These are phyloP conservation scores for Lemur catta DNA, from an alignment of 2,797 vertebrate species.

Conservation along the genomic window DNA sequence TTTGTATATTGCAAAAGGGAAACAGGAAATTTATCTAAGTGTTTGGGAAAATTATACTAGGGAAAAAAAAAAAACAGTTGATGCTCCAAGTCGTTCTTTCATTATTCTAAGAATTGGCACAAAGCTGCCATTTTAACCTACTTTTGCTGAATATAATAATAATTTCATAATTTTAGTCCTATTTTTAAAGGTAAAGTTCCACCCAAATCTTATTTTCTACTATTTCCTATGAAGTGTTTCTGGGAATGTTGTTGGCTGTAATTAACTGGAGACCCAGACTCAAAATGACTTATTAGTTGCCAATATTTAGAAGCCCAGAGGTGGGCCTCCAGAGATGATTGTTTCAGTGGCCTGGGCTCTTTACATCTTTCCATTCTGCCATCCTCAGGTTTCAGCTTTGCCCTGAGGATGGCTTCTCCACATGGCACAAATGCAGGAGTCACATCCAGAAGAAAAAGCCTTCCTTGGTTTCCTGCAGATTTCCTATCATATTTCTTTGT, in stretches of 20 bases:
- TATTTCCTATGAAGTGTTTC: not conserved
- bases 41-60: not conserved
- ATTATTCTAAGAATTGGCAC: not conserved
- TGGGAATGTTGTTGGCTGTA: not conserved
- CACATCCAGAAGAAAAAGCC: not conserved
- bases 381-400: not conserved
- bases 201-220: not conserved
- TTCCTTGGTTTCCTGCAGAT: not conserved
- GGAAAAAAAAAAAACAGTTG: not conserved
- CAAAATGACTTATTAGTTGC: not conserved
- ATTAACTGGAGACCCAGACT: not conserved
- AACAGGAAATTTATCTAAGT: not conserved
- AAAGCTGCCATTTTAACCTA: not conserved
- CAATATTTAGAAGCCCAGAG: not conserved
- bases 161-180: not conserved
- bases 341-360: not conserved
- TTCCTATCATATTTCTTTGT: not conserved
- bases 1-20: not conserved
- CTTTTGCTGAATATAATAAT: not conserved
- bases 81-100: not conserved
- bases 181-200: not conserved
- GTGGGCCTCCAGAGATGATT: not conserved
- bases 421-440: not conserved
- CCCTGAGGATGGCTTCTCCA: not conserved
- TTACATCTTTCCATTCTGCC: not conserved